phyloP scores from a whole-genome alignment of 2,113 vertebrate genomes.

The Trachemys scripta region DNA sequence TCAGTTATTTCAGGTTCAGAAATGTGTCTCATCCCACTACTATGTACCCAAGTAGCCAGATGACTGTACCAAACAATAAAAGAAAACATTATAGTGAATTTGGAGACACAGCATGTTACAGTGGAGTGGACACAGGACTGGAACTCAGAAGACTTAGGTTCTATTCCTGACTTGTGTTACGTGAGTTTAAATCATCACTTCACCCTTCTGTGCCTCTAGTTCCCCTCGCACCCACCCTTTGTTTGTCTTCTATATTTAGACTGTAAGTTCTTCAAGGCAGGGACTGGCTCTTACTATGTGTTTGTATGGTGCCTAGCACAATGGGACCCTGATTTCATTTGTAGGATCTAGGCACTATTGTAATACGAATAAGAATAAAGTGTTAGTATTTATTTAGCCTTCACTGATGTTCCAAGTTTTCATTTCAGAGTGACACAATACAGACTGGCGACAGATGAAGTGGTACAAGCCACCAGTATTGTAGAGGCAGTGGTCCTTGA shows the following conservation, averaged over 20 bases:
- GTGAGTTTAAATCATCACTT: neutral
- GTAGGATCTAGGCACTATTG: neutral
- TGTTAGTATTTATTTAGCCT: neutral
- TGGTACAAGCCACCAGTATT: neutral
- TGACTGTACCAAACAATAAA: fast-evolving
- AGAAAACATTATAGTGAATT: neutral
- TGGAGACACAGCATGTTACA: neutral
- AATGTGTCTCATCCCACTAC: neutral
- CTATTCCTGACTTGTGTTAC: neutral
- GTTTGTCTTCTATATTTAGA: neutral
- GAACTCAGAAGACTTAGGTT: neutral
- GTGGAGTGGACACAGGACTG: neutral
- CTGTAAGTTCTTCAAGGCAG: neutral
- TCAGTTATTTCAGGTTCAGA: neutral
- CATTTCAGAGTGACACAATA: neutral
- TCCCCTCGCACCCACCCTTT: too few species aligned
- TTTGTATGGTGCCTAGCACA: neutral
- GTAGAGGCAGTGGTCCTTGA: neutral
- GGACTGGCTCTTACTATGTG: neutral
- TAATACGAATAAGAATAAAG: neutral
- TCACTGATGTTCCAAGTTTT: neutral
- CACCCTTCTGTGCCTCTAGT: neutral
- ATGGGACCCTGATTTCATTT: neutral
- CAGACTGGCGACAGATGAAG: neutral
- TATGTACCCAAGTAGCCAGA: neutral